phyloP scores from a whole-genome alignment of 2,888 invertebrate genomes.

The Nemotelus nigrinus region DNA sequence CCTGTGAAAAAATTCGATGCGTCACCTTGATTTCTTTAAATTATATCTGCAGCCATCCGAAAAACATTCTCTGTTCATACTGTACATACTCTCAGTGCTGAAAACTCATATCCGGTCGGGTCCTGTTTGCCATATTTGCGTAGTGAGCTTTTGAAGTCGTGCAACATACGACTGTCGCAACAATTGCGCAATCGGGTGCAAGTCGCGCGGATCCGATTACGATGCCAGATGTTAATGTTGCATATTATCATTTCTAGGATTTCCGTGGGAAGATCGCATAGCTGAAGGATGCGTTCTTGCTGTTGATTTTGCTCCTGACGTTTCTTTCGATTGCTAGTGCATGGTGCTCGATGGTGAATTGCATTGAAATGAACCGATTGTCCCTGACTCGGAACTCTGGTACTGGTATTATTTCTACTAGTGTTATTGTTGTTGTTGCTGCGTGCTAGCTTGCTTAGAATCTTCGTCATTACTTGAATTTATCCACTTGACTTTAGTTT shows the following conservation, averaged over 20 bases:
- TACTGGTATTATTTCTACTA: neutral
- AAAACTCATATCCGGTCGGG: conserved; percentile 53
- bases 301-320: neutral
- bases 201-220: conserved; percentile 56
- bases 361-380: neutral
- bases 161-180: conserved; percentile 55
- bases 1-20: conserved; percentile 47
- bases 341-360: neutral
- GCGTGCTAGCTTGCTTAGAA: neutral
- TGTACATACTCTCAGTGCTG: conserved; percentile 54
- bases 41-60: neutral
- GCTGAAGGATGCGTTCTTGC: conserved; percentile 2
- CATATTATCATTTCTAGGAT: conserved; percentile 56
- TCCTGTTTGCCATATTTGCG: conserved; percentile 36
- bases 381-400: too few species aligned
- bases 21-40: neutral
- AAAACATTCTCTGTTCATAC: neutral
- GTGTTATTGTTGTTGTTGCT: conserved; percentile 1
- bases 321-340: neutral
- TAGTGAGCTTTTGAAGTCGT: conserved; percentile 55
- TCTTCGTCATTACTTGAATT: conserved; percentile 36
- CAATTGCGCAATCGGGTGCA: conserved; percentile 54
- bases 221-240: conserved; percentile 56
- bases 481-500: neutral
- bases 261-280: conserved; percentile 56